phyloP scores from a whole-genome alignment of 2,797 vertebrate genomes.

The Phataginus tetradactyla region DNA sequence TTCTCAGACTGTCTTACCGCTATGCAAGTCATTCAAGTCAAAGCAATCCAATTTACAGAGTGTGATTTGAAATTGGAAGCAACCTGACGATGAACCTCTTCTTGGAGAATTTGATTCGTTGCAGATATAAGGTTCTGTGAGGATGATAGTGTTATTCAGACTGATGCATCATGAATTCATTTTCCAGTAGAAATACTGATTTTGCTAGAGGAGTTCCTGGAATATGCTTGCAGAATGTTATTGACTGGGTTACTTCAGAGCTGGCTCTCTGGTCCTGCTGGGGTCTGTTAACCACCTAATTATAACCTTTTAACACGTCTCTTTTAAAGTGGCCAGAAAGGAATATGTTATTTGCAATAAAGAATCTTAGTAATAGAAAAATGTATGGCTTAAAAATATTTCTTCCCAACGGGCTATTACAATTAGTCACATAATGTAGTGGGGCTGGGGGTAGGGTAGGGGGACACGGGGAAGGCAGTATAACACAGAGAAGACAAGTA shows the following conservation, averaged over 20 bases:
- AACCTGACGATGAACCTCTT: not conserved
- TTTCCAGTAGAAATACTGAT: not conserved
- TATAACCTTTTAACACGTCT: not conserved
- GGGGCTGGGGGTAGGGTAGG: no score
- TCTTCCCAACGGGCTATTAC: not conserved
- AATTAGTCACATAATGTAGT: no score
- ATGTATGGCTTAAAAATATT: not conserved
- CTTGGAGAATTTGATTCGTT: not conserved
- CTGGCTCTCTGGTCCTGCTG: not conserved
- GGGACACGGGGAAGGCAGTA: no score
- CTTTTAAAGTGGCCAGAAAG: not conserved
- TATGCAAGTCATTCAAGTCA: not conserved
- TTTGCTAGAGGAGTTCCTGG: not conserved
- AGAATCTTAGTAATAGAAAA: not conserved
- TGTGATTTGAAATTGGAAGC: not conserved
- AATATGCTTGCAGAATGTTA: not conserved
- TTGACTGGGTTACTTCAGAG: not conserved
- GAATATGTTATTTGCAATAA: not conserved
- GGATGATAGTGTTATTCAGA: not conserved
- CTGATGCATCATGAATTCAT: not conserved
- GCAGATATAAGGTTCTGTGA: not conserved
- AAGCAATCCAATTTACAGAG: not conserved
- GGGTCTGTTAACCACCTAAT: not conserved
- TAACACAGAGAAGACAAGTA: no score
- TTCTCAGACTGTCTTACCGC: not conserved